Evolutionary conservation across 2,113 vertebrate genomes (phyloP).

Genomic region (Gila orcuttii): DNA sequence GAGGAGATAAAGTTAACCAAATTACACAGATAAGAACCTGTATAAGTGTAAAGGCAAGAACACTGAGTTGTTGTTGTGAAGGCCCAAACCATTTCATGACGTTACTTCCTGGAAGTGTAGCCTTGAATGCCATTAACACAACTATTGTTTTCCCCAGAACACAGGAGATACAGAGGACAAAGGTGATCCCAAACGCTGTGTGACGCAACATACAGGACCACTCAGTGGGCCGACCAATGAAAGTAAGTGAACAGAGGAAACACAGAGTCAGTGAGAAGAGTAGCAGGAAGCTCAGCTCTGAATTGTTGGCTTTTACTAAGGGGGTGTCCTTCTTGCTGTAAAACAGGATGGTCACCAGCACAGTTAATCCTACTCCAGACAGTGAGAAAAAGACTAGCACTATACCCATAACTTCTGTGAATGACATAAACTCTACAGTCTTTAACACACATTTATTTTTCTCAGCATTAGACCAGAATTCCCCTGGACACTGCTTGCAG

Average conservation of each 20-base stretch:
- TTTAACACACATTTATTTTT: slow-evolving; percentile 3
- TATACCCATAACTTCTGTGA: background rate
- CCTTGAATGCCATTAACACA: too few species aligned
- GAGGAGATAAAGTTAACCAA: background rate
- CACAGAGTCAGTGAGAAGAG: background rate
- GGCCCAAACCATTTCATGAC: too few species aligned
- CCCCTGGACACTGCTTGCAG: background rate
- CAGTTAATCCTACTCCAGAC: background rate
- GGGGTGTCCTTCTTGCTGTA: background rate
- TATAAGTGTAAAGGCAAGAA: background rate
- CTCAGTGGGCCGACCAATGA: background rate
- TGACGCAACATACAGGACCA: background rate
- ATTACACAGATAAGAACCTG: background rate
- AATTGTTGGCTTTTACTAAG: background rate
- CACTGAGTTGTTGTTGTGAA: too few species aligned
- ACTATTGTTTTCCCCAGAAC: too few species aligned
- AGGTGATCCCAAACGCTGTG: too few species aligned
- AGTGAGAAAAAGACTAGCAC: background rate
- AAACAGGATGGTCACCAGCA: background rate
- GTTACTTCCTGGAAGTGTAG: too few species aligned
- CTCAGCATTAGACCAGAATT: background rate
- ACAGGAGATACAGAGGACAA: too few species aligned
- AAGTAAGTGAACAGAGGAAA: background rate
- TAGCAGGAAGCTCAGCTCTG: background rate
- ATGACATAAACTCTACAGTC: background rate